Evolutionary conservation across 1,140 invertebrate genomes (phyloP), one percentile per base, ranked within the genome.

Genomic region (Cydia strobilella): DNA sequence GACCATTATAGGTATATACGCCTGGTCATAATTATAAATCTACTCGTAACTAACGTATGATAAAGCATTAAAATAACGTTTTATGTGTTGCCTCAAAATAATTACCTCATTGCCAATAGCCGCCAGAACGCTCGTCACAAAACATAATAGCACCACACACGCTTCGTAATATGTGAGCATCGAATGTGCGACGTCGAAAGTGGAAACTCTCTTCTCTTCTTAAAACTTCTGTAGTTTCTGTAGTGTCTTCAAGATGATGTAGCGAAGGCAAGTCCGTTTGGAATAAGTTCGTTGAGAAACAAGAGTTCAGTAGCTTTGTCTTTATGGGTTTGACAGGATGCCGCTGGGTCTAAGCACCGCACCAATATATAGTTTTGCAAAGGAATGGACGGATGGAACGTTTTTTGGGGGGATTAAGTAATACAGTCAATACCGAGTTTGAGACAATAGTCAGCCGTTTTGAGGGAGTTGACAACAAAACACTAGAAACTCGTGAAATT

Each of bases 101-200:
- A 12, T 69, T 69, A 69, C 65, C 86, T 91, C 90, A 91, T 90
- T 82, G 76, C 85, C 80, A 71, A 91, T 81, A 72, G 87, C 88
- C 72, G 86, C 86, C 54, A 89, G 82, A n/a, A 90, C 73, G 15
- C 86, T 86, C 54, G 88, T 89, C 31, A 87, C 86, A 74, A 91
- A 85, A 78, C 90, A 91, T 89, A 87, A 85, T 79, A 90, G 80
- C 65, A 90, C 86, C 76, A 88, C 81, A 77, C 89, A 76, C 75
- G 76, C 80, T 74, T 89, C 88, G 80, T 88, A 80, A 75, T 86
- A 86, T 73, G 82, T 87, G 20, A 91, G 82, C 88, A 91, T 91
- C 81, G 42, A 75, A 69, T 35, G 54, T 10, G 39, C 15, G n/a
- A 20, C n/a, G 6, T 2, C 1, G 4, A 59, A 3, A 1, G 5